Evolutionary conservation across 2,888 invertebrate species (phyloP).

Genomic region (Volucella bombylans): DNA sequence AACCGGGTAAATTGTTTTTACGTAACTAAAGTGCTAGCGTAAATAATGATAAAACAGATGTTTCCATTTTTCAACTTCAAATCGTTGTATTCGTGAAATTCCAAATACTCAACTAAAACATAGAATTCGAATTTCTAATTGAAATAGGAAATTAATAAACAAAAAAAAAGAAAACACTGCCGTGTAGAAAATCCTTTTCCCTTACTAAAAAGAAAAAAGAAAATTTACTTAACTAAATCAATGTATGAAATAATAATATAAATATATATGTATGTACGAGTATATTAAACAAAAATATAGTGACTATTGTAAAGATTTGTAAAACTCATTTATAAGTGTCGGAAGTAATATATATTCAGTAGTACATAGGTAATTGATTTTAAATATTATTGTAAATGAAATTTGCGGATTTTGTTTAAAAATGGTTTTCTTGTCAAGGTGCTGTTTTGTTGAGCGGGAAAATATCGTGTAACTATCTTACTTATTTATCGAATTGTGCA

Average conservation of each 20-base stretch:
- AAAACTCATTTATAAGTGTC: background rate
- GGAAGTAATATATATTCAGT: conserved; percentile 1
- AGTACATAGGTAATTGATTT: conserved; percentile 8
- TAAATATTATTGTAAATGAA: background rate
- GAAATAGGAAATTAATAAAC: conserved; percentile 3
- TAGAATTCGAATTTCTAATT: conserved; percentile 25
- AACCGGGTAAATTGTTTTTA: conserved; percentile 38
- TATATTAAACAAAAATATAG: background rate
- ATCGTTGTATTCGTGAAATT: conserved; percentile 24
- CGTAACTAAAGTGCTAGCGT: conserved; percentile 33
- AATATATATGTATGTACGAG: background rate
- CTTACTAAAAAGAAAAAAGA: background rate
- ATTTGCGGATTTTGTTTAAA: too few species aligned
- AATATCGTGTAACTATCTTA: too few species aligned
- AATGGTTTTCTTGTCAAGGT: too few species aligned
- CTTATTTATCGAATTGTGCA: too few species aligned
- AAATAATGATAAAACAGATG: background rate
- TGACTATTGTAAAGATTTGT: background rate
- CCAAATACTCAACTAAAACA: background rate
- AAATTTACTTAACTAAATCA: background rate
- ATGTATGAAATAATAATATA: background rate
- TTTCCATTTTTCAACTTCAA: background rate
- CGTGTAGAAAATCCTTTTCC: conserved; percentile 47
- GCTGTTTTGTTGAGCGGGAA: too few species aligned
- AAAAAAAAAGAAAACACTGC: conserved; percentile 59